These are phyloP conservation scores for Manduca sexta DNA, from an alignment of 1,140 invertebrate genomes.

Conservation along the genomic window DNA sequence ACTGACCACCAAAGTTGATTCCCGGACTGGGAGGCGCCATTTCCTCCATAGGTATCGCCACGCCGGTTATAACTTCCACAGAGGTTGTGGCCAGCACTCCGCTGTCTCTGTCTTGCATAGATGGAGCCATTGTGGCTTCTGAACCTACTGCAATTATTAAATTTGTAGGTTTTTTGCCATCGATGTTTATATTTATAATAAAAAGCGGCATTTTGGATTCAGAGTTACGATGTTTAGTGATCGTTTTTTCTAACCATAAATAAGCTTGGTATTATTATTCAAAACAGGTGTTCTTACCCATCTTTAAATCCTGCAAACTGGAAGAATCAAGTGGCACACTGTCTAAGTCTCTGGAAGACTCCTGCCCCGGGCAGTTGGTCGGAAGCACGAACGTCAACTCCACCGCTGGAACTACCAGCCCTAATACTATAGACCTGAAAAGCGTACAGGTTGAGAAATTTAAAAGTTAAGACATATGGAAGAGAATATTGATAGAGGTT, in stretches of 20 bases:
- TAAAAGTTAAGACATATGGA: too few species aligned
- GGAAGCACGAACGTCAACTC: slow-evolving; percentile 92
- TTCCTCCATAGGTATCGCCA: slow-evolving; percentile 51
- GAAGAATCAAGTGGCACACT: slow-evolving; percentile 87
- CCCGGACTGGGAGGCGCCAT: slow-evolving; percentile 59
- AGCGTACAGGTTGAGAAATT: too few species aligned
- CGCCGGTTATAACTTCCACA: slow-evolving; percentile 37
- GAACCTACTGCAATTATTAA: slow-evolving; percentile 31
- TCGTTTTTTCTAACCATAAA: too few species aligned
- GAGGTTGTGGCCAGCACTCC: slow-evolving; percentile 33
- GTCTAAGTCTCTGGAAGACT: slow-evolving; percentile 86
- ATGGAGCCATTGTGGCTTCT: slow-evolving; percentile 63
- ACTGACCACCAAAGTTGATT: slow-evolving; percentile 50
- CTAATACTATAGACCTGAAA: slow-evolving; percentile 79
- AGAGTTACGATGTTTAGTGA: too few species aligned
- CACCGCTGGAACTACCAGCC: slow-evolving; percentile 86
- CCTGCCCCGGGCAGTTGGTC: slow-evolving; percentile 83
- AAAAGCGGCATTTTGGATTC: too few species aligned
- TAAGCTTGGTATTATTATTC: neutral
- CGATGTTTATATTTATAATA: too few species aligned
- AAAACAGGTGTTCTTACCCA: slow-evolving; percentile 34
- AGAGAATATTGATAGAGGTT: too few species aligned
- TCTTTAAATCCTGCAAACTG: slow-evolving; percentile 83
- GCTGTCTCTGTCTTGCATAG: slow-evolving; percentile 48
- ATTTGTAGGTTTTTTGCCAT: too few species aligned